These are phyloP conservation scores for Smittia aterrima DNA, from an alignment of 2,888 invertebrate genomes.

Conservation along the genomic window DNA sequence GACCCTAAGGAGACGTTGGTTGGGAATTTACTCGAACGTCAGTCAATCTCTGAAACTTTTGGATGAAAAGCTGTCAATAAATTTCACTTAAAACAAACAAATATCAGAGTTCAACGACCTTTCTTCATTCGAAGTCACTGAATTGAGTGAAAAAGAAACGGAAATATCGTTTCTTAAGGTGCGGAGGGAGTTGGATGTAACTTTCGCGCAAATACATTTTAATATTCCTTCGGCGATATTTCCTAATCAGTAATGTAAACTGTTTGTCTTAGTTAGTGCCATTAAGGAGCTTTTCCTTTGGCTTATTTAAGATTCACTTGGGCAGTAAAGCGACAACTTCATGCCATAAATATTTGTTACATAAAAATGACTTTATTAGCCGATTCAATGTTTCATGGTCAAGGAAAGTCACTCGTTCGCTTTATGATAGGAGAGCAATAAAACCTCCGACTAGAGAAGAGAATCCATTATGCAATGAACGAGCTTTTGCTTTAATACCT, in stretches of 20 bases:
- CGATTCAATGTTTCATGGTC: not conserved
- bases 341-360: slow-evolving; percentile 29
- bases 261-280: slow-evolving; percentile 20
- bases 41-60: too few species aligned
- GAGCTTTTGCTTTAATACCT: not conserved
- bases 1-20: not conserved
- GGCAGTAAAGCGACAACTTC: slow-evolving; percentile 14
- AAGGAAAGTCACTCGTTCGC: not conserved
- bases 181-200: not conserved
- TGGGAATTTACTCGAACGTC: not conserved
- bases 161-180: not conserved
- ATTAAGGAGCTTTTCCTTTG: not conserved
- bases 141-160: too few species aligned
- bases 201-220: not conserved
- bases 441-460: not conserved
- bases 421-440: not conserved
- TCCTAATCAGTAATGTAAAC: slow-evolving; percentile 30
- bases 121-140: too few species aligned
- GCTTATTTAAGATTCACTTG: not conserved
- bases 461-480: not conserved
- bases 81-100: too few species aligned
- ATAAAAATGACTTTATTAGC: slow-evolving; percentile 2
- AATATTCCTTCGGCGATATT: slow-evolving; percentile 8
- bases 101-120: too few species aligned
- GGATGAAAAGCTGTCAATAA: too few species aligned